Evolutionary conservation across 2,888 invertebrate species (phyloP).

Genomic region (Brachylomia viminalis): DNA sequence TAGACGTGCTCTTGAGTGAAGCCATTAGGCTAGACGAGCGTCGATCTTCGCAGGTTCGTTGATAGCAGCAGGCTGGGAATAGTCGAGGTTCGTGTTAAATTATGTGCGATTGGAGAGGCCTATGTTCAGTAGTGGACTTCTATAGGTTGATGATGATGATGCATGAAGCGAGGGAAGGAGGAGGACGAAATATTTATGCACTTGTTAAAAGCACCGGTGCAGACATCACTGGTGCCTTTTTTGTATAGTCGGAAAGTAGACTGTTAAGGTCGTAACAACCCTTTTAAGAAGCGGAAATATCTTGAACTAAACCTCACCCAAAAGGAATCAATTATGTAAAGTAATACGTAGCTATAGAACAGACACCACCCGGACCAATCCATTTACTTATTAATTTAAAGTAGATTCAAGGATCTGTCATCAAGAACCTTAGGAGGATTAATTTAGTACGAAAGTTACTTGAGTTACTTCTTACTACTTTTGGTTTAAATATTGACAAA

Average conservation of each 20-base stretch:
- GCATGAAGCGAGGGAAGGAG: too few relatives aligned
- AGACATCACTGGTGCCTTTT: neutral
- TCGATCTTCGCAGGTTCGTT: neutral
- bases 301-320: neutral
- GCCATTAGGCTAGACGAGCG: too few relatives aligned
- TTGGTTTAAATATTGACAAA: constrained; percentile 45
- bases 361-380: neutral
- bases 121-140: too few relatives aligned
- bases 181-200: neutral
- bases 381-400: constrained; percentile 40
- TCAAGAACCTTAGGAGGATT: constrained; percentile 27
- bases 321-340: constrained; percentile 8
- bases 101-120: neutral
- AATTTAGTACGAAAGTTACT: constrained; percentile 22
- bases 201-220: neutral
- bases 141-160: neutral
- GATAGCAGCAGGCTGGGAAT: neutral
- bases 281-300: neutral
- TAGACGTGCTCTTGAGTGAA: neutral
- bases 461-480: constrained; percentile 4
- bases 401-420: constrained; percentile 16
- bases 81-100: neutral
- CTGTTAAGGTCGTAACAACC: neutral
- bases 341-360: neutral
- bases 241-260: neutral